phyloP scores from a whole-genome alignment of 2,888 invertebrate species.

The Dynastes maya region DNA sequence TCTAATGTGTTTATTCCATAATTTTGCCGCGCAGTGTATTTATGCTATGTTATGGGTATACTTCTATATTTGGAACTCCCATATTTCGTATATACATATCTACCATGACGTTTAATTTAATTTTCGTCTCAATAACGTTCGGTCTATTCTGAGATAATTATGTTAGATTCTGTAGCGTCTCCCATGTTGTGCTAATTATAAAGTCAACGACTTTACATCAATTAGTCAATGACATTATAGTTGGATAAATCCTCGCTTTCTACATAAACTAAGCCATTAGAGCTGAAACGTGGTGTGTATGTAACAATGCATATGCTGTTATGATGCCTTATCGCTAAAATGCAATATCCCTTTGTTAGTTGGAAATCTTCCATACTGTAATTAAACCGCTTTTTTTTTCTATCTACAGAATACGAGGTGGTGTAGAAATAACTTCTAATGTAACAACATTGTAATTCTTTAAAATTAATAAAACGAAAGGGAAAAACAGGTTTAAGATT shows the following conservation, averaged over 20 bases:
- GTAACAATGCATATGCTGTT: background rate
- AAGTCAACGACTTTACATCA: background rate
- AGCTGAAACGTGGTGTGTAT: background rate
- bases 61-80: too few species aligned
- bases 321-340: background rate
- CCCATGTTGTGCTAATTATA: background rate
- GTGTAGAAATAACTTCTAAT: too few species aligned
- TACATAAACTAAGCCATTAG: background rate
- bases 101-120: background rate
- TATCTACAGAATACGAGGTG: too few species aligned
- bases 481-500: too few species aligned
- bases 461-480: too few species aligned
- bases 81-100: background rate
- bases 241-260: background rate
- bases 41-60: too few species aligned
- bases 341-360: conserved; percentile 18
- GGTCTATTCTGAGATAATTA: background rate
- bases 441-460: too few species aligned
- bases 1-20: too few species aligned
- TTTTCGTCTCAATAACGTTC: conserved; percentile 1
- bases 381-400: too few species aligned
- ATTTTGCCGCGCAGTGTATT: too few species aligned
- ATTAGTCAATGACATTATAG: conserved; percentile 1
- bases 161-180: background rate
- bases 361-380: background rate